Evolutionary conservation across 2,113 vertebrate species (phyloP).

Genomic region (Corythornis madagascariensis): DNA sequence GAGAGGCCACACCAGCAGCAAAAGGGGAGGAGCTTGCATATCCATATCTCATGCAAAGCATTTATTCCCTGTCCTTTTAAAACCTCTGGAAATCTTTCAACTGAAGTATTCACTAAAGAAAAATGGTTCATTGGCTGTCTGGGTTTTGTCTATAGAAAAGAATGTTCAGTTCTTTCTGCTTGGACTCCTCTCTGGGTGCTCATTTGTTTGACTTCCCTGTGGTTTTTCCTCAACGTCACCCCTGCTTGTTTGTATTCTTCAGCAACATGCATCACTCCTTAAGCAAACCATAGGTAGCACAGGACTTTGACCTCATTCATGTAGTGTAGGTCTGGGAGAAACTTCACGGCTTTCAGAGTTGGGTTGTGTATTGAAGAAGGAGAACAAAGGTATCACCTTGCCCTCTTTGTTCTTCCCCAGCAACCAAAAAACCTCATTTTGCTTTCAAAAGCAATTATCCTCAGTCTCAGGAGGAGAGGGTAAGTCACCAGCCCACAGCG

Average conservation of each 20-base stretch:
- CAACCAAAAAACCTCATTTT: not conserved
- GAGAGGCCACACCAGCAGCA: not conserved
- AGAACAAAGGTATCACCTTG: not conserved
- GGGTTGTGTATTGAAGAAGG: not conserved
- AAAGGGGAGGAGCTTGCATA: not conserved
- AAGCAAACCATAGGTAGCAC: not conserved
- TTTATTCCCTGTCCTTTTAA: not conserved
- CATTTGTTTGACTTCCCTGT: not conserved
- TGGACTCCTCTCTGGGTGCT: not conserved
- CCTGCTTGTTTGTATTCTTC: not conserved
- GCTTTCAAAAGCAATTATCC: not conserved
- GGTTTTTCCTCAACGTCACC: not conserved
- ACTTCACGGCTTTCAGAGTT: rapidly evolving
- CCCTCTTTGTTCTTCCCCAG: not conserved
- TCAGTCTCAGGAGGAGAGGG: not conserved
- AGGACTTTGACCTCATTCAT: not conserved
- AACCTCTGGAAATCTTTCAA: conserved; percentile 14
- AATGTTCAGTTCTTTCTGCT: not conserved
- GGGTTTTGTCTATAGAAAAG: not conserved
- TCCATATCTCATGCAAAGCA: not conserved
- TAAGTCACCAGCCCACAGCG: not conserved
- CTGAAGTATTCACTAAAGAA: not conserved
- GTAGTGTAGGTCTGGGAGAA: not conserved
- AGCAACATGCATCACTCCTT: not conserved
- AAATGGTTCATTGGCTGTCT: not conserved